These are phyloP conservation scores for Pyralis farinalis DNA, from an alignment of 2,888 invertebrate species.

Conservation along the genomic window DNA sequence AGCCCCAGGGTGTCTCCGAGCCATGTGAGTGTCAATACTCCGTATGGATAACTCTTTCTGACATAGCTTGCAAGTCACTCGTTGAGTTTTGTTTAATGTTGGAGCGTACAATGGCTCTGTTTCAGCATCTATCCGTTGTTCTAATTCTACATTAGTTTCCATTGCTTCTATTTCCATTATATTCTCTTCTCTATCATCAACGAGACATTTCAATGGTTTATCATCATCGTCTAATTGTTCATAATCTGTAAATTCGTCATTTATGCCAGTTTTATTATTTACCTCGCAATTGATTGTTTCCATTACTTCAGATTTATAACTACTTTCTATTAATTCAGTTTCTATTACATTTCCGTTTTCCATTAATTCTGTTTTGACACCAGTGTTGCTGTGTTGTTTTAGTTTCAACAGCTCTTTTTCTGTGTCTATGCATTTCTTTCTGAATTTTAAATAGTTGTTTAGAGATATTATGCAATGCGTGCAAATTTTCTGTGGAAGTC, in stretches of 20 bases:
- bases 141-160: not conserved
- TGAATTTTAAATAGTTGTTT: slow-evolving; percentile 34
- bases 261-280: not conserved
- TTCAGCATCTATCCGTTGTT: not conserved
- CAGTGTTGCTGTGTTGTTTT: not conserved
- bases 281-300: slow-evolving; percentile 1
- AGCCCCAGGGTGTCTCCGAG: slow-evolving; percentile 37
- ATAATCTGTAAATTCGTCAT: not conserved
- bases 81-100: slow-evolving; percentile 7
- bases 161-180: not conserved
- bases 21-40: slow-evolving; percentile 44
- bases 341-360: not conserved
- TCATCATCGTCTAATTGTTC: slow-evolving; percentile 18
- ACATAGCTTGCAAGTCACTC: slow-evolving; percentile 45
- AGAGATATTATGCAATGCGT: slow-evolving; percentile 25
- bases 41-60: slow-evolving; percentile 40
- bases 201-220: slow-evolving; percentile 16
- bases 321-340: not conserved
- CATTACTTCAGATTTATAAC: not conserved
- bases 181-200: slow-evolving; percentile 1
- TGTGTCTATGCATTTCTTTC: slow-evolving; percentile 32
- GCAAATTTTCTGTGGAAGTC: slow-evolving; percentile 46
- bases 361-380: not conserved
- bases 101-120: slow-evolving; percentile 12
- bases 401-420: not conserved